phyloP scores from a whole-genome alignment of 2,113 vertebrate species.

The Acrocephalus kingi region DNA sequence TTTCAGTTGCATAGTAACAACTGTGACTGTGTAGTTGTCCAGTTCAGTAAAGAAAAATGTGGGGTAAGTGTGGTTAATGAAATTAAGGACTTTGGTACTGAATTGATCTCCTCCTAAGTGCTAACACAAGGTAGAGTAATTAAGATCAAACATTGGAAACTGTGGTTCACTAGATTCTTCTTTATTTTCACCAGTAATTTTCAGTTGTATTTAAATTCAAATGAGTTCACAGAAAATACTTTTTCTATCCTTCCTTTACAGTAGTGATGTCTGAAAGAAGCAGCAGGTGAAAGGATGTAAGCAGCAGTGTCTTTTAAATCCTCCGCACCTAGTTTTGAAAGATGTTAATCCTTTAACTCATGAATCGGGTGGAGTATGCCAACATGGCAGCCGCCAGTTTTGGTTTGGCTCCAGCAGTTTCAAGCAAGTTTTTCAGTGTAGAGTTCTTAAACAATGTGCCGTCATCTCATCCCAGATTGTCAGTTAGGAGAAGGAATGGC shows the following conservation, averaged over 20 bases:
- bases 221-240: neutral
- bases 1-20: fast-evolving
- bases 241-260: neutral
- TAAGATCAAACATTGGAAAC: neutral
- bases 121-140: neutral
- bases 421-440: neutral
- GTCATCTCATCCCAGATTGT: neutral
- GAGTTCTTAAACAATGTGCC: neutral
- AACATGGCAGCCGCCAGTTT: neutral
- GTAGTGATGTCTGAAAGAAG: neutral
- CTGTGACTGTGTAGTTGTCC: neutral
- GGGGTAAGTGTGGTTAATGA: neutral
- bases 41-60: neutral
- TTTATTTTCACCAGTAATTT: neutral
- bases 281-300: neutral
- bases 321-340: neutral
- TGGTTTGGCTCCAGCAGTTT: neutral
- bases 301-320: neutral
- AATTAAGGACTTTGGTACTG: neutral
- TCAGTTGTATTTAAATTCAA: neutral
- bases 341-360: neutral
- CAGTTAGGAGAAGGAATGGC: neutral
- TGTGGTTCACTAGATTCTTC: neutral
- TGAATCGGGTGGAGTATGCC: fast-evolving
- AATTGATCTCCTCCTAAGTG: neutral